Conservation (phyloP, 2,797 vertebrate genomes). For the Danionella dracula region DNA sequence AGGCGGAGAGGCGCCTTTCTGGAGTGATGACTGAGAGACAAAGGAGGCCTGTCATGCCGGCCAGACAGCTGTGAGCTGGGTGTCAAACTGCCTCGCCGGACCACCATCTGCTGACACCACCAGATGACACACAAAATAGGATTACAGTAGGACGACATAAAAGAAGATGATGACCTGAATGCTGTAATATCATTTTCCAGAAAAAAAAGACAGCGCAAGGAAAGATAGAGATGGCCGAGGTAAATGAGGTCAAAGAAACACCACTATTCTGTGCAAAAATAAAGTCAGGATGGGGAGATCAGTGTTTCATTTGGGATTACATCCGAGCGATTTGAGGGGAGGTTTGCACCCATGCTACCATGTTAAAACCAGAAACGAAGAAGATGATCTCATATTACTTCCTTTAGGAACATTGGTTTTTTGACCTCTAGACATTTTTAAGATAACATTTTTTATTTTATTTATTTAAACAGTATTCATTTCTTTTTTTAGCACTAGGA, state of each 20-base stretch:
- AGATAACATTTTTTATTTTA: no score
- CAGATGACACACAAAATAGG: conserved; percentile 76
- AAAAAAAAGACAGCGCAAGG: conserved; percentile 41
- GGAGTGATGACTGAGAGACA: conserved; percentile 56
- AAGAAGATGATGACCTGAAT: conserved; percentile 67
- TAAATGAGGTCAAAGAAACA: conserved; percentile 52
- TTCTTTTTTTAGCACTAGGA: no score
- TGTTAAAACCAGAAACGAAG: background rate
- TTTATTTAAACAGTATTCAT: no score
- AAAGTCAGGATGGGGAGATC: background rate
- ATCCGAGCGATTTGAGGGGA: conserved; percentile 16
- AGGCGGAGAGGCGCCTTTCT: conserved; percentile 35
- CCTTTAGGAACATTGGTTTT: background rate
- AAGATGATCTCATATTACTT: background rate
- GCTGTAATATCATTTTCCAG: conserved; percentile 68
- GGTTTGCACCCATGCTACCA: background rate
- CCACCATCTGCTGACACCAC: conserved; percentile 68
- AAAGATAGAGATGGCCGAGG: conserved; percentile 42
- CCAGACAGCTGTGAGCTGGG: conserved; percentile 65
- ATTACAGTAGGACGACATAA: conserved; percentile 68
- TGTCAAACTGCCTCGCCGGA: conserved; percentile 52
- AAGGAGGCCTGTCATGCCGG: conserved; percentile 56
- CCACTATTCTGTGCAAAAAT: conserved; percentile 17
- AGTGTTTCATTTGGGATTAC: conserved; percentile 32
- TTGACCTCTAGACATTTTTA: background rate